Evolutionary conservation across 1,140 invertebrate species (phyloP).

Genomic region (Drosophila guanche): DNA sequence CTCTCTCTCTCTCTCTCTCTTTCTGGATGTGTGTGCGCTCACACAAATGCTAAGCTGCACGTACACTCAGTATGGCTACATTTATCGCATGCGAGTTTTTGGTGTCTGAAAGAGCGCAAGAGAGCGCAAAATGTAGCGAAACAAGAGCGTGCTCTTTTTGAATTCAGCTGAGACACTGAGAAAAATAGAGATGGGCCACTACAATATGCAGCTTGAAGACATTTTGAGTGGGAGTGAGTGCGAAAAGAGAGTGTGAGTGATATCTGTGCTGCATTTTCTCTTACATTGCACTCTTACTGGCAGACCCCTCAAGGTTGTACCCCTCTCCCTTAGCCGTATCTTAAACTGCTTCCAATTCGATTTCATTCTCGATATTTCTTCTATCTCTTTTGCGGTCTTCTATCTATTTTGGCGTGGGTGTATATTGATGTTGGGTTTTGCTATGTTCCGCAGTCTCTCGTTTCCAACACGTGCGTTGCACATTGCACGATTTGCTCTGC

Average conservation of each 20-base stretch:
- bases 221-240: slow-evolving; percentile 8
- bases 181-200: no score
- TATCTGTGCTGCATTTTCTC: slow-evolving; percentile 16
- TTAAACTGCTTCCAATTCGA: slow-evolving; percentile 34
- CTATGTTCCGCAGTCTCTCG: slow-evolving; percentile 5
- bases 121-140: neutral
- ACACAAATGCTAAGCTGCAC: slow-evolving; percentile 60
- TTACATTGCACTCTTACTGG: slow-evolving; percentile 22
- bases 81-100: slow-evolving; percentile 70
- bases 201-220: no score
- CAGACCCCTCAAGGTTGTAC: slow-evolving; percentile 57
- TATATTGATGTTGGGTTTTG: slow-evolving; percentile 7
- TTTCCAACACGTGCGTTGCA: slow-evolving; percentile 46
- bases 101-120: neutral
- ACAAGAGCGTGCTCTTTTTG: neutral
- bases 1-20: slow-evolving; percentile 9
- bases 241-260: slow-evolving; percentile 8
- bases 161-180: no score
- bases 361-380: slow-evolving; percentile 12
- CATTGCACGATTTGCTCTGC: neutral
- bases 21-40: slow-evolving; percentile 1
- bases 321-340: slow-evolving; percentile 25
- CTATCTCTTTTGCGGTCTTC: slow-evolving; percentile 23
- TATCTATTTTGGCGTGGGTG: slow-evolving; percentile 50
- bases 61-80: slow-evolving; percentile 15